Conservation (phyloP, 2,888 invertebrate species). For the Hyalella azteca region DNA sequence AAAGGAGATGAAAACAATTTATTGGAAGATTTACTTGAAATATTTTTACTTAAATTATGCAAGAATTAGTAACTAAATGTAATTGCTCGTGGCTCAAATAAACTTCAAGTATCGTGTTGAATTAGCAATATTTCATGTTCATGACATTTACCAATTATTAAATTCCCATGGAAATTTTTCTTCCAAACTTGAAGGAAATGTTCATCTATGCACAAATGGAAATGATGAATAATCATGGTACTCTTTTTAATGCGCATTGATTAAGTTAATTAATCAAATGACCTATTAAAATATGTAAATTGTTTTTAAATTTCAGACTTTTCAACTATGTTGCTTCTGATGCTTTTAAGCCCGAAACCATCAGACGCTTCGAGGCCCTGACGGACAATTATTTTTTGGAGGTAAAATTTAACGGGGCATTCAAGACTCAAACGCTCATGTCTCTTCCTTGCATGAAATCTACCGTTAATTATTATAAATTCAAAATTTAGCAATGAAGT, state of each 20-base stretch:
- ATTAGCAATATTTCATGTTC: not conserved
- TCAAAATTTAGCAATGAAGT: not conserved
- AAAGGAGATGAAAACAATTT: not conserved
- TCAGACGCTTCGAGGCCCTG: not conserved
- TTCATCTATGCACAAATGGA: not conserved
- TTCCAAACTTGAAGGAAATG: not conserved
- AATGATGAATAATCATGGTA: not conserved
- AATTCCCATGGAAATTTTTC: not conserved
- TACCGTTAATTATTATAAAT: not conserved
- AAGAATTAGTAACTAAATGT: too few relatives aligned
- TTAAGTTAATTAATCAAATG: not conserved
- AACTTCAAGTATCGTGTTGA: too few relatives aligned
- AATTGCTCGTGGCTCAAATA: too few relatives aligned
- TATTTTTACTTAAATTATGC: too few relatives aligned
- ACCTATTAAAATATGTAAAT: not conserved
- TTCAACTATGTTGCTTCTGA: not conserved
- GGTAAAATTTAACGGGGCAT: not conserved
- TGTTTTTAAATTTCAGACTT: not conserved
- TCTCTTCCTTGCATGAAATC: not conserved
- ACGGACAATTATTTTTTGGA: not conserved
- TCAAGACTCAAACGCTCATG: not conserved
- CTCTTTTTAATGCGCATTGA: not conserved
- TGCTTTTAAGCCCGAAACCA: not conserved
- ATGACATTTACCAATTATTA: not conserved
- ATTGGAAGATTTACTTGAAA: not conserved